Conservation (phyloP, 35 echinoderm and acorn worm genomes). For the Hemicentrotus pulcherrimus region DNA sequence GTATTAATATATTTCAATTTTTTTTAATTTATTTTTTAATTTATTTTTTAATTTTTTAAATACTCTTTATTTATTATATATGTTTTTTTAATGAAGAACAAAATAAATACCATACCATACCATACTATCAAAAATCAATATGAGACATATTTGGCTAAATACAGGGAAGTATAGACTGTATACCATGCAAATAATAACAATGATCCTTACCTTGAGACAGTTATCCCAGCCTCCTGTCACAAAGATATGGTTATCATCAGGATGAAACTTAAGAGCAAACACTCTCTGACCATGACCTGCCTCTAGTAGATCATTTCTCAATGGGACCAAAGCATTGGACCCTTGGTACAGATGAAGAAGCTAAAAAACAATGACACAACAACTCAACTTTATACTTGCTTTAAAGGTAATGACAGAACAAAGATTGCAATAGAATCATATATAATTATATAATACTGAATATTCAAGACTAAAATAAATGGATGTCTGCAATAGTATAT, state of each 20-base stretch:
- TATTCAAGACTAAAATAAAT: too few relatives aligned
- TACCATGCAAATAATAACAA: neutral
- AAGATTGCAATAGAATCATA: too few relatives aligned
- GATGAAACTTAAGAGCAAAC: slow-evolving; percentile 95
- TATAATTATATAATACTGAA: too few relatives aligned
- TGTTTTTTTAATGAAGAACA: too few relatives aligned
- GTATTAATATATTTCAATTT: too few relatives aligned
- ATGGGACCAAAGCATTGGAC: slow-evolving; percentile 64
- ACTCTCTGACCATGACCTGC: slow-evolving; percentile 88
- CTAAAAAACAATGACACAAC: slow-evolving; percentile 48
- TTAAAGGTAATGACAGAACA: neutral
- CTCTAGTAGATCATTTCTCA: slow-evolving; percentile 59
- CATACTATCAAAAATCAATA: too few relatives aligned
- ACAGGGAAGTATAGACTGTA: neutral
- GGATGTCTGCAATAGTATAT: too few relatives aligned
- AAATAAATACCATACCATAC: too few relatives aligned
- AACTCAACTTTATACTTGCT: neutral
- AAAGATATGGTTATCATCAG: slow-evolving; percentile 88
- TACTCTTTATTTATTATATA: too few relatives aligned
- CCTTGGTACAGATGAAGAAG: slow-evolving; percentile 74
- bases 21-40: too few relatives aligned
- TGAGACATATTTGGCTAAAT: too few relatives aligned
- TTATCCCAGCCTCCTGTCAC: slow-evolving; percentile 96
- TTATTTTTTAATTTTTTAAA: too few relatives aligned
- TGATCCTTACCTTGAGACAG: slow-evolving; percentile 80